Conservation (phyloP, 2,888 invertebrate genomes). For the Auanema freiburgensis region DNA sequence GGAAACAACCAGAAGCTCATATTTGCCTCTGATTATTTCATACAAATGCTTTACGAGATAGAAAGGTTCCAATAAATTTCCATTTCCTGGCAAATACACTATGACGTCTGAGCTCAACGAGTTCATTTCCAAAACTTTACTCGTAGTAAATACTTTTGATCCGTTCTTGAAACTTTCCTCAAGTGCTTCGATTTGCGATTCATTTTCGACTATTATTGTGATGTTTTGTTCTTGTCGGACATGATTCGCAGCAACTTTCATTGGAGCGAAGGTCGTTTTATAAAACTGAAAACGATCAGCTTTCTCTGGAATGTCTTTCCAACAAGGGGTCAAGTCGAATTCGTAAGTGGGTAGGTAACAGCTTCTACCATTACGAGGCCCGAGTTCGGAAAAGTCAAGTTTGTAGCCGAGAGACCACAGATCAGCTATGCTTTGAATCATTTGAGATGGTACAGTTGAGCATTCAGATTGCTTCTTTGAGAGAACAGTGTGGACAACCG, state of each 20-base stretch:
- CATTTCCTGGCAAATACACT: no score
- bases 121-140: no score
- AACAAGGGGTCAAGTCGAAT: conserved; percentile 29
- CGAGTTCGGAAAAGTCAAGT: conserved; percentile 20
- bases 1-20: no score
- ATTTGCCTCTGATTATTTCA: no score
- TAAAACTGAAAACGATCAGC: conserved; percentile 10
- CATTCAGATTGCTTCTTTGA: conserved; percentile 24
- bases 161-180: no score
- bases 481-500: conserved; percentile 31
- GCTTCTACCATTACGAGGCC: conserved; percentile 6
- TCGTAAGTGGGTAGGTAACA: conserved; percentile 30
- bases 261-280: conserved; percentile 5
- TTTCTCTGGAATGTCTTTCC: conserved; percentile 7
- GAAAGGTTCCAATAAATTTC: no score
- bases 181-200: no score
- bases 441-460: not conserved
- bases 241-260: not conserved
- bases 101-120: no score
- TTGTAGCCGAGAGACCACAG: conserved; percentile 40
- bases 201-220: no score
- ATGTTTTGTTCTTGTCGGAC: no score
- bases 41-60: no score
- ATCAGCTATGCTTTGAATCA: conserved; percentile 29
- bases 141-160: no score